A percentile compares a stretch with the other conserved stretches of the same genome.
Evolutionary conservation across 2,888 invertebrate species (phyloP).

Genomic region (Dynastes hyllus): DNA sequence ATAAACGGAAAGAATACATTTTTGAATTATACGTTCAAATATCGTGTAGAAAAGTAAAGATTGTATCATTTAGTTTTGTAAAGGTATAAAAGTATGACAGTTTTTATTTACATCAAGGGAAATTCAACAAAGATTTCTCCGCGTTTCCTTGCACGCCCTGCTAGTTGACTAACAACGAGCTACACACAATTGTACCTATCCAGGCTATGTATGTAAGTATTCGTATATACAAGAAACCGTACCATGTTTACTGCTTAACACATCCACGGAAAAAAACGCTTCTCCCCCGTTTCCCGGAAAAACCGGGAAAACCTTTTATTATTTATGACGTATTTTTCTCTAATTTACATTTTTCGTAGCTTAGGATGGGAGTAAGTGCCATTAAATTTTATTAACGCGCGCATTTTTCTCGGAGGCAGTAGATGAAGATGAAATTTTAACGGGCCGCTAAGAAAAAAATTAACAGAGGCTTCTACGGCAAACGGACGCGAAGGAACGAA

Average conservation of each 20-base stretch:
- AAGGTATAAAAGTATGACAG: slow-evolving; percentile 63
- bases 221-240: slow-evolving; percentile 55
- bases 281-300: no score
- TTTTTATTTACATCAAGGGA: slow-evolving; percentile 71
- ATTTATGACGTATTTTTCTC: slow-evolving; percentile 70
- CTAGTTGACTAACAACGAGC: slow-evolving; percentile 50
- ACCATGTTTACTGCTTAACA: slow-evolving; percentile 66
- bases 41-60: slow-evolving; percentile 49
- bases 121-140: slow-evolving; percentile 68
- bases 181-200: slow-evolving; percentile 55
- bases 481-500: slow-evolving; percentile 56
- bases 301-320: no score
- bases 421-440: slow-evolving; percentile 63
- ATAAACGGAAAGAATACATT: slow-evolving; percentile 36
- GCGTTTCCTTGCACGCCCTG: slow-evolving; percentile 52
- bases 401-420: slow-evolving; percentile 59
- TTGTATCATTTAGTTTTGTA: slow-evolving; percentile 42
- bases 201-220: background rate
- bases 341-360: slow-evolving; percentile 70
- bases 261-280: slow-evolving; percentile 67
- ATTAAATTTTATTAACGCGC: slow-evolving; percentile 68
- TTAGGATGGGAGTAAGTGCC: slow-evolving; percentile 66
- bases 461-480: slow-evolving; percentile 58
- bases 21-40: slow-evolving; percentile 12
- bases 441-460: slow-evolving; percentile 58